Conservation (phyloP, 1,140 invertebrate genomes). For the Drosophila mojavensis region DNA sequence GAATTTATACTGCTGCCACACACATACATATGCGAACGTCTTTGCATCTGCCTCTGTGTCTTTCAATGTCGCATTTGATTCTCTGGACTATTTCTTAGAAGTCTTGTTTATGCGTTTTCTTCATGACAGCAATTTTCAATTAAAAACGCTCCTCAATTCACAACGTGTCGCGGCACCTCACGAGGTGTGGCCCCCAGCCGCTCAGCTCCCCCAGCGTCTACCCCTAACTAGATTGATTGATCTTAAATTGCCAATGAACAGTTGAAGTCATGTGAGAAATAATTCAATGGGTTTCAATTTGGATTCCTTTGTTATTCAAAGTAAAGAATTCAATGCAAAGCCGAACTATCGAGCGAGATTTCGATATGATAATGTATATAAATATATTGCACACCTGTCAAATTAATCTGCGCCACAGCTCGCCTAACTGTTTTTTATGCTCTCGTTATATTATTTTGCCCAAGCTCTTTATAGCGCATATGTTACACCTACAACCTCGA, state of each 20-base stretch:
- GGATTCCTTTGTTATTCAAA: not conserved
- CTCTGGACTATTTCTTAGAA: slow-evolving; percentile 72
- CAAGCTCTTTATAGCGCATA: slow-evolving; percentile 51
- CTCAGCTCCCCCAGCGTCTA: not conserved
- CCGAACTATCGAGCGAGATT: too few species aligned
- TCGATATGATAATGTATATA: too few species aligned
- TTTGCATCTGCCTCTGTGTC: not conserved
- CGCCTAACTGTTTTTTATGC: too few species aligned
- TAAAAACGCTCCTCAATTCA: slow-evolving; percentile 46
- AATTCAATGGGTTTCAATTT: not conserved
- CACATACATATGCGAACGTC: not conserved
- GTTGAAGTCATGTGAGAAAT: slow-evolving; percentile 10
- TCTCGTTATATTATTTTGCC: not conserved
- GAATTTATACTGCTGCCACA: slow-evolving; percentile 36
- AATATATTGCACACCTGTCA: slow-evolving; percentile 1
- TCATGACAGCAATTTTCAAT: slow-evolving; percentile 78
- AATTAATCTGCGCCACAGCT: too few species aligned
- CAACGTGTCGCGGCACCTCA: slow-evolving; percentile 5
- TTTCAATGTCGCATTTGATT: slow-evolving; percentile 62
- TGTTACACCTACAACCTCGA: slow-evolving; percentile 51
- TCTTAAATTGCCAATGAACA: slow-evolving; percentile 16
- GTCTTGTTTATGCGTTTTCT: slow-evolving; percentile 68
- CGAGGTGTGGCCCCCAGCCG: slow-evolving; percentile 51
- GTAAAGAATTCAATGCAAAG: not conserved
- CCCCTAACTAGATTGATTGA: slow-evolving; percentile 19